A percentile compares a stretch with the other conserved stretches of the same genome.
Conservation (phyloP, 2,888 invertebrate species). For the Drosophila limbata region DNA sequence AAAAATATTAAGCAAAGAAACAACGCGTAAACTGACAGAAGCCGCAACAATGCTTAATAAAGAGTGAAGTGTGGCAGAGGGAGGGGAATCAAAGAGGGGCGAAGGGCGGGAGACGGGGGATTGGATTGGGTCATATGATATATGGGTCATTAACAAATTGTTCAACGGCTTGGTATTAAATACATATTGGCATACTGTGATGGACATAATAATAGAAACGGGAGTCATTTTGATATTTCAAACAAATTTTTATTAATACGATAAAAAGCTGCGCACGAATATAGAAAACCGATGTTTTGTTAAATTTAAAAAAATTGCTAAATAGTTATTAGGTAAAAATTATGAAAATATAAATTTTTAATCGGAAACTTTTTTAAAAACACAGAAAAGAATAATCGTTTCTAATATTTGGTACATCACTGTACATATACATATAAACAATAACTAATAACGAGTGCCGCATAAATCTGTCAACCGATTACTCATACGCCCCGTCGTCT, state of each 20-base stretch:
- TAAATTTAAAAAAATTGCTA: no score
- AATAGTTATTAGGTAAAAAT: no score
- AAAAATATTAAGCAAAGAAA: constrained; percentile 35
- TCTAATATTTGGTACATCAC: no score
- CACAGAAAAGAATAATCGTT: no score
- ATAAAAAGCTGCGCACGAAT: no score
- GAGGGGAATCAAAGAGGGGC: background rate
- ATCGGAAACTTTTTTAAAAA: no score
- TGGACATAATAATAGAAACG: no score
- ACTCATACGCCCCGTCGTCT: constrained; percentile 52
- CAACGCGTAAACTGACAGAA: constrained; percentile 47
- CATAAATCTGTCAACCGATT: constrained; percentile 61
- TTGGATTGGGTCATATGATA: constrained; percentile 64
- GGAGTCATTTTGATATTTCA: no score
- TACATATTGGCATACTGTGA: constrained; percentile 29
- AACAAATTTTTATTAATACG: no score
- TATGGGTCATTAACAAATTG: constrained; percentile 81
- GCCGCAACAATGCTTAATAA: constrained; percentile 64
- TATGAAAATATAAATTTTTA: no score
- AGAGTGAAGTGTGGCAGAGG: constrained; percentile 29
- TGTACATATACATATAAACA: constrained; percentile 26
- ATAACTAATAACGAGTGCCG: constrained; percentile 68
- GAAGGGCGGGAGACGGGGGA: constrained; percentile 1
- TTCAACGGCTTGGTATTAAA: constrained; percentile 65
- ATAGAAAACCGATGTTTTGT: no score